phyloP scores from a whole-genome alignment of 2,888 invertebrate genomes.

The Anaspis maculata region DNA sequence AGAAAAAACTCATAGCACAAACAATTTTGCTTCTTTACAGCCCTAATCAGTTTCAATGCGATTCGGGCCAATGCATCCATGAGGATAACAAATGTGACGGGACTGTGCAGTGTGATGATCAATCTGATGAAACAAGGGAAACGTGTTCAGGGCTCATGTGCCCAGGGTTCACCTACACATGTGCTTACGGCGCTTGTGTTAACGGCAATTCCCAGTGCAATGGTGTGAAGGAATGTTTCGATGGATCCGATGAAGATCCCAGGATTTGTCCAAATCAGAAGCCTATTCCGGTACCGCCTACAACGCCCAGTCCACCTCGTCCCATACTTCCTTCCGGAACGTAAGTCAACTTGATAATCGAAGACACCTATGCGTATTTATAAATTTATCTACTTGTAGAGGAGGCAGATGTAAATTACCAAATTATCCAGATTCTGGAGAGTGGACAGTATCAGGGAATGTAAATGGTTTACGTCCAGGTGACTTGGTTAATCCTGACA shows the following conservation, averaged over 20 bases:
- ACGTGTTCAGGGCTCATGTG: too few relatives aligned
- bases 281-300: too few relatives aligned
- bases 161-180: conserved; percentile 47
- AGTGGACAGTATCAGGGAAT: conserved; percentile 14
- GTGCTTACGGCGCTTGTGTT: conserved; percentile 55
- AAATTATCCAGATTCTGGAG: conserved; percentile 21
- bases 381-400: too few relatives aligned
- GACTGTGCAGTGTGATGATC: conserved; percentile 40
- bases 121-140: conserved; percentile 41
- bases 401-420: conserved; percentile 23
- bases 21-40: too few relatives aligned
- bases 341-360: too few relatives aligned
- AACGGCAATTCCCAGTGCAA: conserved; percentile 48
- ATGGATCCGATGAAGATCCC: conserved; percentile 41
- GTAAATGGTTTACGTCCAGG: conserved; percentile 11
- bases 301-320: too few relatives aligned
- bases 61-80: conserved; percentile 39
- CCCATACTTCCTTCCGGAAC: too few relatives aligned
- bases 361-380: too few relatives aligned
- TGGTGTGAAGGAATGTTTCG: conserved; percentile 39
- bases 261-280: background rate
- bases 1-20: too few relatives aligned
- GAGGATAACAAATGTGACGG: conserved; percentile 43
- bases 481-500: conserved; percentile 12
- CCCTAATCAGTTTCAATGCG: conserved; percentile 16